A percentile compares a stretch with the other conserved stretches of the same genome.
phyloP scores from a whole-genome alignment of 2,797 vertebrate species.

The Hemibagrus guttatus region DNA sequence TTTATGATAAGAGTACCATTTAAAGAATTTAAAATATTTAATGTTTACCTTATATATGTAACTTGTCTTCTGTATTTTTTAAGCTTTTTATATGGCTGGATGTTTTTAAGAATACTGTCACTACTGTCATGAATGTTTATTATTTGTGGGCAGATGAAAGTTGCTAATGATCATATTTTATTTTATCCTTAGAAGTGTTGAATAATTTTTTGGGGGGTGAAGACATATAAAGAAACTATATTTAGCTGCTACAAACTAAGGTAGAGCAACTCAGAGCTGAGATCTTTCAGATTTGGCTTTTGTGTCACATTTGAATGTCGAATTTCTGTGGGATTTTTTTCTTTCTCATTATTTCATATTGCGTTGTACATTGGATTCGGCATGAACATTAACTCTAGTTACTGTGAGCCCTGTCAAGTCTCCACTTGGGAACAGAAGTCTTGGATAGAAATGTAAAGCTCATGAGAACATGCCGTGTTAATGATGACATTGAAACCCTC shows the following conservation, averaged over 20 bases:
- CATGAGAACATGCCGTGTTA: background rate
- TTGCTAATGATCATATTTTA: background rate
- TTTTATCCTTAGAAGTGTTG: background rate
- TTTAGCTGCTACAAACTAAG: background rate
- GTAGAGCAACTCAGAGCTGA: background rate
- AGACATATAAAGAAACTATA: background rate
- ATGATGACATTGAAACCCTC: background rate
- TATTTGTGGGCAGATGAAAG: slow-evolving; percentile 16
- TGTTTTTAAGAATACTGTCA: slow-evolving; percentile 2
- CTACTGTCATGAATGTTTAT: slow-evolving; percentile 44
- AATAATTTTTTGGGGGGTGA: background rate
- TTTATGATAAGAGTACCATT: slow-evolving; percentile 25
- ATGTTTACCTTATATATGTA: slow-evolving; percentile 23
- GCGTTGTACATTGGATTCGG: background rate
- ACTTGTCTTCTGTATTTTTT: slow-evolving; percentile 15
- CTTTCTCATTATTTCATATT: background rate
- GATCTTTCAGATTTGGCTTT: background rate
- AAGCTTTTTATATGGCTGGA: background rate
- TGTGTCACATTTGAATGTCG: background rate
- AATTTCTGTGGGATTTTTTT: background rate
- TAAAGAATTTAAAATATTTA: slow-evolving; percentile 9
- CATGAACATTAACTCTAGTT: background rate
- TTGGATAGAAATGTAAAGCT: background rate
- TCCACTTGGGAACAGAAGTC: background rate
- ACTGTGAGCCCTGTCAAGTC: background rate